Evolutionary conservation across 2,888 invertebrate species (phyloP), one percentile per base, ranked within the genome.

Genomic region (Eristalis intricaria): DNA sequence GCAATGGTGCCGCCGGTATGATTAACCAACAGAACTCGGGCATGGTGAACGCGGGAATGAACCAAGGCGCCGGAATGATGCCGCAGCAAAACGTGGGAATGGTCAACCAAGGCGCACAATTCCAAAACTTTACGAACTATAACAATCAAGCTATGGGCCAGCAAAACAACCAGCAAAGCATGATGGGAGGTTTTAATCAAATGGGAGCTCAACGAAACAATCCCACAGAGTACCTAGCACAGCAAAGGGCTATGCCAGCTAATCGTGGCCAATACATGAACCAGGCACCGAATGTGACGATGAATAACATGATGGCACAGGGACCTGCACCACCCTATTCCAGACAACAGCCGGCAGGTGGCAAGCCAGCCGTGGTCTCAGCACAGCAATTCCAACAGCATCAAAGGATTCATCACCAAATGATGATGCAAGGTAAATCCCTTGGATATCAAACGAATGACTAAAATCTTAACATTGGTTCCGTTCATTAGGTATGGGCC

Each of bases 261-360:
- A 93, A 92, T 90, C 91, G 93, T 2, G 91, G 91, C 0, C 93
- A 93, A 80, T 93, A 92, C 74, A 92, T 93, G 91, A 92, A 91
- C 91, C 94, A 96, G 94, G 96, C 97, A 3, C 97, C 97, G 1
- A 97, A 97, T 91, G 97, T 97, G 1, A 97, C 97, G 0, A 97
- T 97, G 97, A 96, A 96, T 73, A 93, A 91, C 76, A 93, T 93
- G 91, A 92, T 92, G 91, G 91, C 91, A 2, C 93, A 93, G 19
- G 96, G 96, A 10, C 96, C 96, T 0, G 96, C 97, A 13, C 96
- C 97, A 1, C 96, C 97, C 0, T 97, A 97, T 93, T 95, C 96
- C 8, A 95, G 97, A 82, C 93, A 94, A 81, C 93, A 92, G 68
- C 90, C 91, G 10, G 89, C 91, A 4, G 92, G 91, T 56, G 92